These are phyloP conservation scores for Lapara coniferarum DNA, from an alignment of 2,888 invertebrate genomes.

Conservation along the genomic window DNA sequence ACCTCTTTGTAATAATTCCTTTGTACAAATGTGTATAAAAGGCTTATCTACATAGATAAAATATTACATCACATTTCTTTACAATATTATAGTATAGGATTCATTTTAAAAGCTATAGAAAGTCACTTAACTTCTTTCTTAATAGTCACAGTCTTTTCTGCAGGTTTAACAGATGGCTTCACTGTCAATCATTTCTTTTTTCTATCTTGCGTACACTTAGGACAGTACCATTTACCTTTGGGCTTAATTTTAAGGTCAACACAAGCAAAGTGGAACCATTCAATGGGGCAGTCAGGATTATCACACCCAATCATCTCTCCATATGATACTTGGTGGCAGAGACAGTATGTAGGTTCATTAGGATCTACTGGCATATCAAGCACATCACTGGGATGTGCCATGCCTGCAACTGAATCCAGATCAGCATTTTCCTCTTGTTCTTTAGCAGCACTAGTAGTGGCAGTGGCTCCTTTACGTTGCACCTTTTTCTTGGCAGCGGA, in stretches of 20 bases:
- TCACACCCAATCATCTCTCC: conserved; percentile 99
- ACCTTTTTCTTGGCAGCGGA: conserved; percentile 76
- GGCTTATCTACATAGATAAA: conserved; percentile 22
- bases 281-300: conserved; percentile 94
- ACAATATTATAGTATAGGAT: conserved; percentile 31
- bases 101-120: conserved; percentile 19
- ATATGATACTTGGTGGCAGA: conserved; percentile 98
- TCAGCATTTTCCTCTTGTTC: conserved; percentile 76
- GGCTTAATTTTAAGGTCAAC: conserved; percentile 95
- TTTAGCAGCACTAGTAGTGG: conserved; percentile 64
- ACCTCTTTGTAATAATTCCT: conserved; percentile 22
- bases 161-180: conserved; percentile 61
- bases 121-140: conserved; percentile 66
- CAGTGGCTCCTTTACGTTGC: conserved; percentile 67
- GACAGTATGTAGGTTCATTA: conserved; percentile 98
- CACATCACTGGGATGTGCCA: conserved; percentile 94
- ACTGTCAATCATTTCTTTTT: conserved; percentile 88
- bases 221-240: conserved; percentile 98
- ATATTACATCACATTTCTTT: conserved; percentile 25
- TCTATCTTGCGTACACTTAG: conserved; percentile 92
- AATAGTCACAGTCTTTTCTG: conserved; percentile 71
- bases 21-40: conserved; percentile 24
- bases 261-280: conserved; percentile 98
- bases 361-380: conserved; percentile 97
- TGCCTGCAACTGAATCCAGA: conserved; percentile 81